These are phyloP conservation scores for Diarsia dahlii DNA, from an alignment of 2,888 invertebrate genomes.

Conservation along the genomic window DNA sequence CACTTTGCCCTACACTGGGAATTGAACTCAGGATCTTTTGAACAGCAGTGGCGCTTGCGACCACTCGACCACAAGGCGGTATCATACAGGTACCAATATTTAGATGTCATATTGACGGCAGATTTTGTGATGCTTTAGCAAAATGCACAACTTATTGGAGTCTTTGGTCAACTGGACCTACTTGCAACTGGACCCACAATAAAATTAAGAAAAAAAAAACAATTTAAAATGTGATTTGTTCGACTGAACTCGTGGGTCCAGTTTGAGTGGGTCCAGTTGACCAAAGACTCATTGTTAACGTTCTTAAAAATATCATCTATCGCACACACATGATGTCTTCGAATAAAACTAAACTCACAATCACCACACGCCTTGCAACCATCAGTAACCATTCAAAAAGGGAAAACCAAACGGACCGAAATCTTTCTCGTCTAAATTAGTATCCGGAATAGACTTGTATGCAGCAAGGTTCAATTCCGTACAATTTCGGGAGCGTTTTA, in stretches of 20 bases:
- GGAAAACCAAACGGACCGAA: constrained; percentile 53
- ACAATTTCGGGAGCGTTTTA: constrained; percentile 64
- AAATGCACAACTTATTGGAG: neutral
- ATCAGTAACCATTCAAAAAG: constrained; percentile 49
- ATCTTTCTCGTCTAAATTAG: constrained; percentile 65
- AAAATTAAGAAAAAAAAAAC: no score
- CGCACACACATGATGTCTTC: neutral
- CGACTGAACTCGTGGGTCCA: no score
- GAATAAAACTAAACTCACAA: constrained; percentile 12
- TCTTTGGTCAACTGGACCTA: no score
- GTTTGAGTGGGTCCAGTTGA: no score
- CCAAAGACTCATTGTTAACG: neutral
- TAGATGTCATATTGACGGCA: no score
- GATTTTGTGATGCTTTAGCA: neutral
- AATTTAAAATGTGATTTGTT: no score
- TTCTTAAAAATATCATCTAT: neutral
- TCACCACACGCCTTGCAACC: constrained; percentile 13
- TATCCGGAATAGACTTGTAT: constrained; percentile 61
- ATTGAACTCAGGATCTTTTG: no score
- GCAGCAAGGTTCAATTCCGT: constrained; percentile 69
- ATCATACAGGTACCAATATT: no score
- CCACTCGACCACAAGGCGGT: no score
- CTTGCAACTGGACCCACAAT: no score
- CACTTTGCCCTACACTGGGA: no score
- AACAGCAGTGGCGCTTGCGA: no score